Percentiles rank a stretch among this genome's conserved stretches.
Evolutionary conservation across 1,140 invertebrate genomes (phyloP).

Genomic region (Drosophila sechellia): DNA sequence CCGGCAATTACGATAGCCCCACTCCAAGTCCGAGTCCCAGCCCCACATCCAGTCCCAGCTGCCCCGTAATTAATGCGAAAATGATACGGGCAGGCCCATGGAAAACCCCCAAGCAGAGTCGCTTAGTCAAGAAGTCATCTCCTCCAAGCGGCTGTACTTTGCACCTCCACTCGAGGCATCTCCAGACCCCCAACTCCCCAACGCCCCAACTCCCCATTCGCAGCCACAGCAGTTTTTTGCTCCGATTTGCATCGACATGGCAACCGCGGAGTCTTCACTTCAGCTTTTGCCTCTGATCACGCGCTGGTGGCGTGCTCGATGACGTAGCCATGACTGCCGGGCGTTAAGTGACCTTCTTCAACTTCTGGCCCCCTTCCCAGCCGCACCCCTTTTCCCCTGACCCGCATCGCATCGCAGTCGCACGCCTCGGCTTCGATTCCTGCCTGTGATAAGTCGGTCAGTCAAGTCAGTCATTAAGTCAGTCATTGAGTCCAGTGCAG

Average conservation of each 20-base stretch:
- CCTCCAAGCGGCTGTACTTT: slow-evolving; percentile 53
- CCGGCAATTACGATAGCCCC: slow-evolving; percentile 51
- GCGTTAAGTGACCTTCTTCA: slow-evolving; percentile 45
- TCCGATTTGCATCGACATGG: slow-evolving; percentile 43
- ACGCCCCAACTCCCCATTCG: slow-evolving; percentile 4
- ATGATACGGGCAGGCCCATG: slow-evolving; percentile 56
- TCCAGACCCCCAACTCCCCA: slow-evolving; percentile 7
- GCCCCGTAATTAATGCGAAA: slow-evolving; percentile 57
- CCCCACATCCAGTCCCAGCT: background rate
- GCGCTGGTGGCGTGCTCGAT: slow-evolving; percentile 55
- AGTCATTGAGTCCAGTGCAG: slow-evolving; percentile 30
- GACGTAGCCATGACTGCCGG: slow-evolving; percentile 43
- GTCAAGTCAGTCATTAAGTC: slow-evolving; percentile 2
- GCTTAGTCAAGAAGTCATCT: slow-evolving; percentile 4
- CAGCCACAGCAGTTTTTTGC: background rate
- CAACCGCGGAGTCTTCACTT: slow-evolving; percentile 32
- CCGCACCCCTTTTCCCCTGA: background rate
- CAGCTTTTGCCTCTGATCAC: slow-evolving; percentile 42
- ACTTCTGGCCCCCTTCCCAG: background rate
- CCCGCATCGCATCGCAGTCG: slow-evolving; percentile 16
- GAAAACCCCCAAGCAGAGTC: slow-evolving; percentile 68
- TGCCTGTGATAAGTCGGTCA: slow-evolving; percentile 52
- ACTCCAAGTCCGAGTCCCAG: background rate
- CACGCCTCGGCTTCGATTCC: slow-evolving; percentile 44
- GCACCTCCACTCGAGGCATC: slow-evolving; percentile 29